Base-by-base conservation (phyloP, 2,113 vertebrate species). In the Marmota flaviventris region DNA sequence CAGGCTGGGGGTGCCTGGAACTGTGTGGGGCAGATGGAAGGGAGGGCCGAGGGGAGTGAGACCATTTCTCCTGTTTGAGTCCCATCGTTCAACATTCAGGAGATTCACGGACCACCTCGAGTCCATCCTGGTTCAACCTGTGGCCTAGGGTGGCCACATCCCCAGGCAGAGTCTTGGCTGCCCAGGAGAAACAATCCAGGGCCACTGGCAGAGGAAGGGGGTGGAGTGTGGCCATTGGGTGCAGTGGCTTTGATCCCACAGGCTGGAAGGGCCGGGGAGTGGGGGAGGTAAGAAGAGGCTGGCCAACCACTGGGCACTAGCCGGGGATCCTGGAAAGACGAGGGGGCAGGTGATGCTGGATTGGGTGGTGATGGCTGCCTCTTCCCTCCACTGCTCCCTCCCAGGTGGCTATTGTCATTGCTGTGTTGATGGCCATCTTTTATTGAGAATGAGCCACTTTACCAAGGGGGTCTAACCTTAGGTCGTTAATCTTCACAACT, bases 201-300 rank as follows among this genome's bases (percentile, higher is more conserved):
- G 51, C 45, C 1, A 0, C 5, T 22, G 48, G 24, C 25, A 24
- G 13, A n/a, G n/a, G 61, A 1, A 37, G 29, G 8, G 5, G 5
- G 3, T 18, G 45, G 34, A 20, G 25, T 1, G 13, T 6, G 25
- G 85, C 65, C n/a, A 27, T 1, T 0, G 5, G 24, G 12, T 1
- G 0, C 11, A 4, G 11, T 9, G 12, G 7, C 22, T 22, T 82
- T n/a, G 27, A 4, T 34, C 10, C 51, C 5, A 25, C 12, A 13
- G 11, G 4, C 85, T 78, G 45, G 32, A 18, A 6, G 63, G 11
- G 27, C 61, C 8, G 13, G 63, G 84, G 37, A 14, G 9, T 0
- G 56, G 27, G 2, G 17, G 75, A 67, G 5, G 29, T 18, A 1
- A 27, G 22, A 6, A 37, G 8, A 4, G 8, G 29, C 61, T 65